phyloP scores from a whole-genome alignment of 2,797 vertebrate species.

The Pteronotus mesoamericanus region DNA sequence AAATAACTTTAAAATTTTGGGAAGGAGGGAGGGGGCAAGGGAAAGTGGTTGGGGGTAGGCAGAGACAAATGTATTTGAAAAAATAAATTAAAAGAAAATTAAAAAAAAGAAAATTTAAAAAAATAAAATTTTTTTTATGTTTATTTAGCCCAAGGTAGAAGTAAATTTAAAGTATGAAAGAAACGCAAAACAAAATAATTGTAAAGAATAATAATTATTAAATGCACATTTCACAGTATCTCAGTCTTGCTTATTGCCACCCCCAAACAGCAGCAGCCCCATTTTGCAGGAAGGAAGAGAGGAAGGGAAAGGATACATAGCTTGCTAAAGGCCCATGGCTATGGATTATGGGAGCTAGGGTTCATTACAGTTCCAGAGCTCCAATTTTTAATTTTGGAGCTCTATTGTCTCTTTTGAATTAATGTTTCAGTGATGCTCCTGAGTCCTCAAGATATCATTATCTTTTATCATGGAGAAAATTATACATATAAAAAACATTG shows the following conservation, averaged over 20 bases:
- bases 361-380: background rate
- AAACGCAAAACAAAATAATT: background rate
- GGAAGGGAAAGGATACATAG: fast-evolving
- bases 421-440: background rate
- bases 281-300: background rate
- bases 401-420: background rate
- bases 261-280: background rate
- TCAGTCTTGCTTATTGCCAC: background rate
- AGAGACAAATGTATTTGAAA: too few species aligned
- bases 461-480: background rate
- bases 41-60: too few species aligned
- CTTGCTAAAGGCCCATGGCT: background rate
- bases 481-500: background rate
- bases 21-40: too few species aligned
- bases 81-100: too few species aligned
- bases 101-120: too few species aligned
- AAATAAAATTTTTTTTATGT: background rate
- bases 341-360: background rate
- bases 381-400: background rate
- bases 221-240: background rate
- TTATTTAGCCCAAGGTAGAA: background rate
- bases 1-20: background rate
- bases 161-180: background rate
- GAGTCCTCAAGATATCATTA: background rate
- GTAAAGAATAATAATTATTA: background rate